These are phyloP conservation scores for Panorpa germanica DNA, from an alignment of 2,888 invertebrate species.

Conservation along the genomic window DNA sequence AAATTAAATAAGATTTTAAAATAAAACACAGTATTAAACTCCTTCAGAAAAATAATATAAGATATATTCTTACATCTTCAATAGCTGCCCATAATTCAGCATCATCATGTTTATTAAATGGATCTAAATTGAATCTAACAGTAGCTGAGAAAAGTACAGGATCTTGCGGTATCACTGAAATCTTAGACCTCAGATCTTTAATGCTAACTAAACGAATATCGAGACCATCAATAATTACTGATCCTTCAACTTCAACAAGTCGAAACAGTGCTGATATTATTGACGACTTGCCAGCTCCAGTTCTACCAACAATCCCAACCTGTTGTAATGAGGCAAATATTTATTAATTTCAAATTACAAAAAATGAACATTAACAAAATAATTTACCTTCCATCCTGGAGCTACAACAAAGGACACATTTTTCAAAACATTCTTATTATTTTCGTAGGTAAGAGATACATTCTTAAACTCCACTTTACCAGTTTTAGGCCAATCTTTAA, in stretches of 20 bases:
- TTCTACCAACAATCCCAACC: conserved; percentile 51
- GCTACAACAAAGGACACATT: too few relatives aligned
- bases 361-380: too few relatives aligned
- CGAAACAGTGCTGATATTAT: conserved; percentile 27
- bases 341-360: too few relatives aligned
- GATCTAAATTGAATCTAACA: conserved; percentile 57
- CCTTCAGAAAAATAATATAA: background rate
- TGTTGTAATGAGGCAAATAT: too few relatives aligned
- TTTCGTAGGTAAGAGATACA: too few relatives aligned
- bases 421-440: too few relatives aligned
- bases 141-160: conserved; percentile 52
- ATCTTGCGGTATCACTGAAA: conserved; percentile 46
- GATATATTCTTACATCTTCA: conserved; percentile 39
- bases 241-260: conserved; percentile 27
- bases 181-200: conserved; percentile 30
- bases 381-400: too few relatives aligned
- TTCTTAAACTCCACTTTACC: too few relatives aligned
- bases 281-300: conserved; percentile 57
- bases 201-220: conserved; percentile 25
- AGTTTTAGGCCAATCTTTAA: conserved; percentile 9
- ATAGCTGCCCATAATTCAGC: conserved; percentile 44
- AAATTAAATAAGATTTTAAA: conserved; percentile 6
- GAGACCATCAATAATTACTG: conserved; percentile 31
- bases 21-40: conserved; percentile 2
- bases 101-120: conserved; percentile 47